Evolutionary conservation across 2,113 vertebrate genomes (phyloP).

Genomic region (Sander lucioperca): DNA sequence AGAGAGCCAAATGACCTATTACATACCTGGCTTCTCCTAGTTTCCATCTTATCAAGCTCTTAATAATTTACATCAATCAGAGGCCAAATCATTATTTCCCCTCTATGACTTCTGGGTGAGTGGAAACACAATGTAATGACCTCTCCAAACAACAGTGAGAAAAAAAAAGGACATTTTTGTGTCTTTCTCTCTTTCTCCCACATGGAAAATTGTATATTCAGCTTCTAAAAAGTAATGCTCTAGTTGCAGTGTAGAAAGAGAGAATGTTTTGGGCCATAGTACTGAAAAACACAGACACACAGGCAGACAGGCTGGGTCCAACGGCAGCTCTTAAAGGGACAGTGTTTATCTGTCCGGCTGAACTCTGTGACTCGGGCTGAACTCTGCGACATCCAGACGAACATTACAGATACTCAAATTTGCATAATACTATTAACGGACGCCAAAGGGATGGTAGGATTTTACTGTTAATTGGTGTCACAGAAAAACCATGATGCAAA

Average conservation of each 20-base stretch:
- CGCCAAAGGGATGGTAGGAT: neutral
- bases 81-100: conserved; percentile 50
- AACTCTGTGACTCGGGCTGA: conserved; percentile 74
- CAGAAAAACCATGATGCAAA: conserved; percentile 19
- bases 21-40: conserved; percentile 37
- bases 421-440: neutral
- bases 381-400: neutral
- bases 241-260: conserved; percentile 72
- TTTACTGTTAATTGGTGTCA: neutral
- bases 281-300: conserved; percentile 77
- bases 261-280: conserved; percentile 77
- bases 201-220: conserved; percentile 70
- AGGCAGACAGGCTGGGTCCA: conserved; percentile 74
- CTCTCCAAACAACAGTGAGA: conserved; percentile 52
- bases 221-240: conserved; percentile 71
- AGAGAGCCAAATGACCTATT: conserved; percentile 28
- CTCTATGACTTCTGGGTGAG: conserved; percentile 46
- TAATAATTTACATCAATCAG: conserved; percentile 55
- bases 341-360: conserved; percentile 72
- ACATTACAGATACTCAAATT: neutral
- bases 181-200: conserved; percentile 31
- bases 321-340: conserved; percentile 70
- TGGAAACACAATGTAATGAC: conserved; percentile 61
- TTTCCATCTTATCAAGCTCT: conserved; percentile 56
- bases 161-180: conserved; percentile 33